Evolutionary conservation across 2,113 vertebrate genomes (phyloP).

Genomic region (Dicaeum eximium): DNA sequence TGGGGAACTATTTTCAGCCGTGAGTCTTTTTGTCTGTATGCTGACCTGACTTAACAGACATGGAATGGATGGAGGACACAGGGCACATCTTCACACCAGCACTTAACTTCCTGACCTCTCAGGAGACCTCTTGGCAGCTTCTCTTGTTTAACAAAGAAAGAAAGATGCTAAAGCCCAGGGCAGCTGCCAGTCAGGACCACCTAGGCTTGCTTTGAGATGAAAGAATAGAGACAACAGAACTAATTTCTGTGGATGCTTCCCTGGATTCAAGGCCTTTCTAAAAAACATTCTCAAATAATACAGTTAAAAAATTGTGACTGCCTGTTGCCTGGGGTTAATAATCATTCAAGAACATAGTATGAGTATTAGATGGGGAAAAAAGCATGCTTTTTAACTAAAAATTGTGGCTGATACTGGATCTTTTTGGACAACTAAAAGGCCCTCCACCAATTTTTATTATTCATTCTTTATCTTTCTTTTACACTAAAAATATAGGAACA

Average conservation of each 20-base stretch:
- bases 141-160: background rate
- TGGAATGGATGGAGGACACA: background rate
- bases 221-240: background rate
- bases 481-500: background rate
- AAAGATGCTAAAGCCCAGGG: background rate
- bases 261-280: background rate
- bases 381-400: background rate
- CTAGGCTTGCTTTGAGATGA: background rate
- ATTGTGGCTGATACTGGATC: background rate
- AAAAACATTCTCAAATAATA: background rate
- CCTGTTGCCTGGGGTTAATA: background rate
- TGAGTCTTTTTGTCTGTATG: background rate
- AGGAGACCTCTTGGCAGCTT: background rate
- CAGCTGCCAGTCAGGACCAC: background rate
- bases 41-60: background rate
- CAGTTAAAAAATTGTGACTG: background rate
- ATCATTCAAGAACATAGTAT: background rate
- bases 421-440: background rate
- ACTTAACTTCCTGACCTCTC: background rate
- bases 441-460: background rate
- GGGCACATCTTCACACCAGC: background rate
- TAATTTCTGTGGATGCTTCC: background rate
- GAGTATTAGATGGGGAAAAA: background rate
- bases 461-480: background rate
- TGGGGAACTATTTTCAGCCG: background rate